Conservation (phyloP, 2,888 invertebrate genomes). For the Julus scanicus region DNA sequence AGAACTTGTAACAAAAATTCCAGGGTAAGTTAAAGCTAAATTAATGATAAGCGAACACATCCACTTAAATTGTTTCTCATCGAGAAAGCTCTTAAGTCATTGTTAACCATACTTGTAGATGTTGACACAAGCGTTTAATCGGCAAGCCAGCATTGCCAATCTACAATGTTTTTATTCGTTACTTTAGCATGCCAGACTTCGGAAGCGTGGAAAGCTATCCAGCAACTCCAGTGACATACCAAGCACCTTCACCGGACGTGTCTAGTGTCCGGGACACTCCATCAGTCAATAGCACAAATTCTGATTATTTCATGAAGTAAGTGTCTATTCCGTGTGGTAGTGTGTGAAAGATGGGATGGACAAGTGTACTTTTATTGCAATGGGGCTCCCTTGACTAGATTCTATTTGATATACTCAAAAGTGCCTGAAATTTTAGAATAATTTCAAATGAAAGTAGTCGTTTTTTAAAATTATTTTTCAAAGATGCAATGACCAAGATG, state of each 20-base stretch:
- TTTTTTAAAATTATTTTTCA: conserved; percentile 36
- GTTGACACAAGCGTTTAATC: no score
- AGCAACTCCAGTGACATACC: conserved; percentile 57
- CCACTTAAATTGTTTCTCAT: no score
- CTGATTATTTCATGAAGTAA: conserved; percentile 59
- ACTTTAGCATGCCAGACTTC: conserved; percentile 47
- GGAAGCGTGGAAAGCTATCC: conserved; percentile 58
- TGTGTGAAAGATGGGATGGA: conserved; percentile 46
- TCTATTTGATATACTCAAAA: conserved; percentile 31
- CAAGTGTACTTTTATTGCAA: conserved; percentile 31
- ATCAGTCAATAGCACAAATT: conserved; percentile 58
- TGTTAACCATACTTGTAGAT: no score
- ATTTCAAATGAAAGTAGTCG: neutral
- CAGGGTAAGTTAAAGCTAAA: conserved; percentile 69
- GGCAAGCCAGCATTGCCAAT: neutral
- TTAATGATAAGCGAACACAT: neutral
- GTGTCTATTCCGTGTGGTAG: conserved; percentile 48
- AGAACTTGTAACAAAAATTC: conserved; percentile 83
- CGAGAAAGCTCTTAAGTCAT: no score
- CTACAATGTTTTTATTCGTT: conserved; percentile 14
- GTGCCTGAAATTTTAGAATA: conserved; percentile 34
- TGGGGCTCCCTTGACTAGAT: conserved; percentile 8
- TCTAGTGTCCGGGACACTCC: conserved; percentile 57
- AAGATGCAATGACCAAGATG: conserved; percentile 38
- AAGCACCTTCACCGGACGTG: conserved; percentile 58